A percentile compares a stretch with the other conserved stretches of the same genome.
phyloP scores from a whole-genome alignment of 1,140 invertebrate species.

The Pachyrhynchus sulphureomaculatus region DNA sequence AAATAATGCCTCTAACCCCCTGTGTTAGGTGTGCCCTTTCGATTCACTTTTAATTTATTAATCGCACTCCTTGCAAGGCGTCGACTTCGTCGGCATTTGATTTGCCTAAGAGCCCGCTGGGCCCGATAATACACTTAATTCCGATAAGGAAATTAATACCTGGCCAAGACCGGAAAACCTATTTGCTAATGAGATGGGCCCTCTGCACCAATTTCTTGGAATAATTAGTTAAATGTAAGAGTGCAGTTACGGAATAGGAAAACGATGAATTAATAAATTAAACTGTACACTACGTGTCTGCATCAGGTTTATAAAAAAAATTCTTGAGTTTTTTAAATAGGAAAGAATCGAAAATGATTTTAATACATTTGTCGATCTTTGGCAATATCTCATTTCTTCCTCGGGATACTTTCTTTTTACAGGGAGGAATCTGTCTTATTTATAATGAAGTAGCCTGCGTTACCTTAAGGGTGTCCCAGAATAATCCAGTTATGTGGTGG shows the following conservation, averaged over 20 bases:
- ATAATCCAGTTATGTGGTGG: too few species aligned
- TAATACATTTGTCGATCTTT: too few species aligned
- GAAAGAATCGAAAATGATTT: too few species aligned
- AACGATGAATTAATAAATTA: neutral
- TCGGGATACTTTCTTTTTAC: too few species aligned
- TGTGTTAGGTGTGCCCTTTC: conserved; percentile 11
- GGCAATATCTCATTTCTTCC: too few species aligned
- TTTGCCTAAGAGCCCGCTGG: conserved; percentile 39
- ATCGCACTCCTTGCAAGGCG: conserved; percentile 31
- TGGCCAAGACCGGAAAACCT: conserved; percentile 31
- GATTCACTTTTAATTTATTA: conserved; percentile 33
- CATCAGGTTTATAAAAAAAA: neutral
- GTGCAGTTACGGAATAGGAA: neutral
- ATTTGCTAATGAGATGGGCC: conserved; percentile 40
- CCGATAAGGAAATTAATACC: conserved; percentile 44
- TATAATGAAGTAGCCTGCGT: too few species aligned
- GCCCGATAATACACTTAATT: conserved; percentile 39
- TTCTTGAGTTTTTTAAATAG: too few species aligned
- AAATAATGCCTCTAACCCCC: neutral
- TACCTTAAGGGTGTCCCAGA: too few species aligned
- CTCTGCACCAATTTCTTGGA: conserved; percentile 1
- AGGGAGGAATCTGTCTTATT: too few species aligned
- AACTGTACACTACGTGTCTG: neutral
- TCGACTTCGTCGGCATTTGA: conserved; percentile 39
- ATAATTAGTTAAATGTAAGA: conserved; percentile 1